A percentile compares a stretch with the other conserved stretches of the same genome.
Conservation (phyloP, 2,888 invertebrate species). For the Bimastos eiseni region DNA sequence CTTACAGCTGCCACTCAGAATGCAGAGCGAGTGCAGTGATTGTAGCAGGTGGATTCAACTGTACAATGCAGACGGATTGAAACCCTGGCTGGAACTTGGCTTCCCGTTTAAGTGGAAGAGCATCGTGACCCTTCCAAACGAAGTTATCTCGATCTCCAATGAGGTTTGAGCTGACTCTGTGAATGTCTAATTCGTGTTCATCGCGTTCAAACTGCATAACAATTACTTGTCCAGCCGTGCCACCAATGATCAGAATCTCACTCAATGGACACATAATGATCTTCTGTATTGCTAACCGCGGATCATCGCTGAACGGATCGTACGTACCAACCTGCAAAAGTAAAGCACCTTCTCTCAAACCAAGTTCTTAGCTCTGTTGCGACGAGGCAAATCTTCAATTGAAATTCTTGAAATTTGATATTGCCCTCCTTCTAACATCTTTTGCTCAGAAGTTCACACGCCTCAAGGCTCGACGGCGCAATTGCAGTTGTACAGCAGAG, state of each 20-base stretch:
- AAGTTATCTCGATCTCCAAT: conserved; percentile 33
- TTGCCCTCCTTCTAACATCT: no score
- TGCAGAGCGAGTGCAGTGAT: conserved; percentile 86
- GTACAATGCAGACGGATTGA: conserved; percentile 79
- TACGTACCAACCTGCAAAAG: conserved; percentile 76
- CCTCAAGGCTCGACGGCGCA: no score
- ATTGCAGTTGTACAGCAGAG: no score
- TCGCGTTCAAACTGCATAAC: conserved; percentile 64
- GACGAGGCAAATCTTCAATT: not conserved
- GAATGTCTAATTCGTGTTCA: conserved; percentile 53
- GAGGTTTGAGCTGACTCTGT: conserved; percentile 26
- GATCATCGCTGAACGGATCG: conserved; percentile 97
- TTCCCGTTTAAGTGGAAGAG: conserved; percentile 70
- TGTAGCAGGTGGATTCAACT: conserved; percentile 89
- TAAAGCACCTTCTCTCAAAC: conserved; percentile 74
- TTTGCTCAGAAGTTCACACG: no score
- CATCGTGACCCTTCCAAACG: conserved; percentile 69
- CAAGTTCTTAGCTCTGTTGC: not conserved
- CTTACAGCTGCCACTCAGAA: conserved; percentile 82
- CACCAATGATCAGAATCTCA: conserved; percentile 85
- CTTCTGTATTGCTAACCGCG: conserved; percentile 80
- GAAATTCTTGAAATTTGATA: no score
- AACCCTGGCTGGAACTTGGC: conserved; percentile 69
- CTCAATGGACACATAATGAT: conserved; percentile 83
- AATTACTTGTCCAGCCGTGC: conserved; percentile 91